Conservation (phyloP, 2,113 vertebrate genomes). For the Strix uralensis region DNA sequence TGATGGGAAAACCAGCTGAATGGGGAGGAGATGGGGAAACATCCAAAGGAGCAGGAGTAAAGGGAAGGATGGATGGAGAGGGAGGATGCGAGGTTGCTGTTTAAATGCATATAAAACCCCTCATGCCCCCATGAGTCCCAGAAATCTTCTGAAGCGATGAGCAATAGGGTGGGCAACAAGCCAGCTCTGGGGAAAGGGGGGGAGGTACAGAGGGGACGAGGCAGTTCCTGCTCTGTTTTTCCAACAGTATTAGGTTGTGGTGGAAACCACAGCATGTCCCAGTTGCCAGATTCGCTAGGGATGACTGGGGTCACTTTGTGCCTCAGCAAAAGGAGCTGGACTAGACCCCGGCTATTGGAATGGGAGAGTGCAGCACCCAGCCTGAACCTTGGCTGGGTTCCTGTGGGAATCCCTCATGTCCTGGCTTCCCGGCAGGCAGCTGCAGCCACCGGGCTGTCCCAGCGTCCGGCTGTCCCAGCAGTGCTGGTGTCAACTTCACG, state of each 20-base stretch:
- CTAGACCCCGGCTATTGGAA: neutral
- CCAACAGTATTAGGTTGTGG: neutral
- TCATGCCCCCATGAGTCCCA: neutral
- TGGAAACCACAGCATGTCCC: neutral
- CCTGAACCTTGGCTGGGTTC: neutral
- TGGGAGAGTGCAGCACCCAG: neutral
- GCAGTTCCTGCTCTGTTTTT: neutral
- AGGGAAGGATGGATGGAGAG: neutral
- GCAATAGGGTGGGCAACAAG: neutral
- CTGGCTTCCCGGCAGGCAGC: constrained; percentile 5
- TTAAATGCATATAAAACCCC: neutral
- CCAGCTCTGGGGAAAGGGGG: neutral
- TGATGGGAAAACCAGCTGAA: neutral
- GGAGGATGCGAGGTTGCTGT: neutral
- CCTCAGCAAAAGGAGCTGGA: neutral
- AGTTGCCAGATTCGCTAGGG: neutral
- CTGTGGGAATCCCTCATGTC: constrained; percentile 36
- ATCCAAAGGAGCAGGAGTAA: neutral
- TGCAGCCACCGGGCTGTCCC: neutral
- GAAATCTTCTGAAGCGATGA: neutral
- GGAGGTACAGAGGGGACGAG: neutral
- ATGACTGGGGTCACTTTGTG: neutral
- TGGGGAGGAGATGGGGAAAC: neutral
- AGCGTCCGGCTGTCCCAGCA: neutral
- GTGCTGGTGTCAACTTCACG: neutral